Conservation (phyloP, 92 coral and sea anemone genomes). For the Phenganax subtilis region DNA sequence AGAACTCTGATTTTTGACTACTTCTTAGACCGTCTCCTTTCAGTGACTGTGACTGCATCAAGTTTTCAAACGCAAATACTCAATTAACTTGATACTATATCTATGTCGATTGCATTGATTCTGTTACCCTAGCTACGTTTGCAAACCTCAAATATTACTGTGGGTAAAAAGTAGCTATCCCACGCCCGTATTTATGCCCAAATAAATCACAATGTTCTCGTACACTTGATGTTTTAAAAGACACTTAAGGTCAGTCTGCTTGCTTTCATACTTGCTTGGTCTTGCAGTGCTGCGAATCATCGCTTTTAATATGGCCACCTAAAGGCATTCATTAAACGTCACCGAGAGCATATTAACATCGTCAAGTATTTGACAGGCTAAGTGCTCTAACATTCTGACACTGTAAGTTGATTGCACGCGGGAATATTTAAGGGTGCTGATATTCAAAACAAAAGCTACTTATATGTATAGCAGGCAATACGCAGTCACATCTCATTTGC, state of each 20-base stretch:
- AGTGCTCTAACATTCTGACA: background rate
- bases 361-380: constrained; percentile 2
- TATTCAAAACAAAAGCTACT: constrained; percentile 1
- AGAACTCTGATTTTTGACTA: too few relatives aligned
- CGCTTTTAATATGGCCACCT: background rate
- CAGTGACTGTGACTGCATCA: too few relatives aligned
- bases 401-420: background rate
- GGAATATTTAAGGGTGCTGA: background rate
- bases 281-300: background rate
- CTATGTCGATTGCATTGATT: background rate
- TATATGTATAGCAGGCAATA: background rate
- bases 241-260: background rate
- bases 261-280: too few relatives aligned
- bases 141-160: background rate
- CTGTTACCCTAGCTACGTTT: constrained; percentile 4
- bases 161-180: background rate
- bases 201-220: background rate
- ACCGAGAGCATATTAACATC: background rate
- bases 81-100: background rate
- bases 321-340: background rate
- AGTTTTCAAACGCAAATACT: background rate
- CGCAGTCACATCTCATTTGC: constrained; percentile 20
- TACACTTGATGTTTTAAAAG: background rate
- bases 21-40: too few relatives aligned
- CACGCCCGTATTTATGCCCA: constrained; percentile 4